Evolutionary conservation across 1,140 invertebrate genomes (phyloP).

Genomic region (Scaptomyza hsui): DNA sequence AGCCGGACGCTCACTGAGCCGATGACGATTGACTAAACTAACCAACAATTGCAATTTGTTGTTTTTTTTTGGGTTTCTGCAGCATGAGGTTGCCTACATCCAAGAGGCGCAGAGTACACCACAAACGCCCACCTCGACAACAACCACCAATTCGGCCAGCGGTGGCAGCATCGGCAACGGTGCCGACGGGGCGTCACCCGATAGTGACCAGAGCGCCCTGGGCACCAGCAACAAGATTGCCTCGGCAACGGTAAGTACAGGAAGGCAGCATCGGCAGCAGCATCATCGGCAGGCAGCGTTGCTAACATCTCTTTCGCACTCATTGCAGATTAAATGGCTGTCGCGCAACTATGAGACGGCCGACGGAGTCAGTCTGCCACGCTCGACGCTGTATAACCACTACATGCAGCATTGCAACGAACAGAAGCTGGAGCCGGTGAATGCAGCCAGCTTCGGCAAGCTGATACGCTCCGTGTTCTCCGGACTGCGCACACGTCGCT

Average conservation of each 20-base stretch:
- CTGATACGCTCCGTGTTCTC: conserved; percentile 98
- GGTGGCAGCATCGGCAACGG: conserved; percentile 85
- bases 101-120: conserved; percentile 86
- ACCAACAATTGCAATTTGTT: neutral
- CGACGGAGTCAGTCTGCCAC: conserved; percentile 97
- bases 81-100: conserved; percentile 84
- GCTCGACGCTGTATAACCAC: conserved; percentile 98
- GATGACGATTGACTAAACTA: conserved; percentile 54
- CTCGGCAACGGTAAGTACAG: conserved; percentile 92
- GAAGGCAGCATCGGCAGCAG: neutral
- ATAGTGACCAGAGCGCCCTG: conserved; percentile 86
- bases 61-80: conserved; percentile 19
- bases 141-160: conserved; percentile 84
- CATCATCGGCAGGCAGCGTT: conserved; percentile 20
- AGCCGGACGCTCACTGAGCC: conserved; percentile 39
- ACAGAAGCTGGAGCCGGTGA: conserved; percentile 98
- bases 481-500: conserved; percentile 94
- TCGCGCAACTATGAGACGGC: conserved; percentile 99
- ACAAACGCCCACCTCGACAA: conserved; percentile 87
- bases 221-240: conserved; percentile 94
- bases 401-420: conserved; percentile 97
- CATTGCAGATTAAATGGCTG: conserved; percentile 95
- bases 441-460: conserved; percentile 99
- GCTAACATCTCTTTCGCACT: conserved; percentile 51
- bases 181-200: conserved; percentile 84